Evolutionary conservation across 2,797 vertebrate species (phyloP).

Genomic region (Bradypodion ventrale): DNA sequence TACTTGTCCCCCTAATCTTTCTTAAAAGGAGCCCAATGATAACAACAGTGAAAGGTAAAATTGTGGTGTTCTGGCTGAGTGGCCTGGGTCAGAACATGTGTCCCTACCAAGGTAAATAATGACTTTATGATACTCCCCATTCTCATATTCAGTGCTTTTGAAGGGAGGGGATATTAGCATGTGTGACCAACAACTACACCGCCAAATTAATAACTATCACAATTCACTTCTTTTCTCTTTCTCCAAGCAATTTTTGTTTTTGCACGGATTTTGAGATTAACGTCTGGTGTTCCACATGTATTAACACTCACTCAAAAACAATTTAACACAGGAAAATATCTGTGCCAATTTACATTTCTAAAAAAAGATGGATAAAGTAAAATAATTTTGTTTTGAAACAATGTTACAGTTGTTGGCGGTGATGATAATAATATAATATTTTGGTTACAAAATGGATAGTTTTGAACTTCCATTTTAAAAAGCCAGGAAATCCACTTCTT

Average conservation of each 20-base stretch:
- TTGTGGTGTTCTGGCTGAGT: neutral
- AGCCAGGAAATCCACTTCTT: too few relatives aligned
- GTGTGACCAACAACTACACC: neutral
- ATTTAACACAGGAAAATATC: neutral
- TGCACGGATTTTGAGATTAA: neutral
- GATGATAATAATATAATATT: neutral
- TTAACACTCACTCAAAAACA: neutral
- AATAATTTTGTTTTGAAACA: neutral
- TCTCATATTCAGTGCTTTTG: too few relatives aligned
- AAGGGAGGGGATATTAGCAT: neutral
- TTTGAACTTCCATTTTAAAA: too few relatives aligned
- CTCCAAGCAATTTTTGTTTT: neutral
- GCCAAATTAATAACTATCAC: neutral
- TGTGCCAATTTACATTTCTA: neutral
- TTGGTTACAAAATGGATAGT: constrained; percentile 1
- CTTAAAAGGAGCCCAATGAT: neutral
- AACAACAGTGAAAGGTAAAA: neutral
- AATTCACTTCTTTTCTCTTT: too few relatives aligned
- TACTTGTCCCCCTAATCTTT: neutral
- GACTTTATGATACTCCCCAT: neutral
- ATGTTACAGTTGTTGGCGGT: neutral
- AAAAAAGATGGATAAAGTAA: neutral
- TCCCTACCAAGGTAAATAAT: neutral
- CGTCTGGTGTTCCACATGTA: neutral
- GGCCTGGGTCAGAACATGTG: neutral